Conservation (phyloP, 2,113 vertebrate species). For the Budorcas taxicolor region DNA sequence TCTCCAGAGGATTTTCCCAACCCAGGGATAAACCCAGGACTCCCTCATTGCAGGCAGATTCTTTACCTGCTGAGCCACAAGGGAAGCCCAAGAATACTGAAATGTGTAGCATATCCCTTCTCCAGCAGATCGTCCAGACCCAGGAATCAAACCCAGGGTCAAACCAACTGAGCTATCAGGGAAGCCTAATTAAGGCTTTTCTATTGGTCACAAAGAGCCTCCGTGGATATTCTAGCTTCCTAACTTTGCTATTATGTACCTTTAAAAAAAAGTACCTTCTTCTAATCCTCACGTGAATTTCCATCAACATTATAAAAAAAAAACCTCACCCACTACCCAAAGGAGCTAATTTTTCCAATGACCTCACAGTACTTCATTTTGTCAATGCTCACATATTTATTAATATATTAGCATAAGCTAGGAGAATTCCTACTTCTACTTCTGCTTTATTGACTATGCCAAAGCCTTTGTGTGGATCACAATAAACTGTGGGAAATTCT, state of each 20-base stretch:
- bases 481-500: background rate
- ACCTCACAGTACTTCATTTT: background rate
- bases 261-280: background rate
- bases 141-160: background rate
- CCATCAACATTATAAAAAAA: background rate
- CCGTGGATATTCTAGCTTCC: background rate
- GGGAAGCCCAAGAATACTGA: background rate
- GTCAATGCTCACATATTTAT: background rate
- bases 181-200: background rate
- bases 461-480: background rate
- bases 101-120: background rate
- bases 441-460: background rate
- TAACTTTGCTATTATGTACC: background rate
- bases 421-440: background rate
- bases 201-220: background rate
- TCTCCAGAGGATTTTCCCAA: background rate
- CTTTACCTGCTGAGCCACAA: background rate
- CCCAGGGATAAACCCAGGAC: background rate
- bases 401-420: background rate
- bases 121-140: background rate
- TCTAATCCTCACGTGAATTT: background rate
- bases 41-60: background rate
- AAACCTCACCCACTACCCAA: background rate
- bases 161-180: background rate
- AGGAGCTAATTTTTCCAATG: background rate